A percentile compares a stretch with the other conserved stretches of the same genome.
phyloP scores from a whole-genome alignment of 2,797 vertebrate genomes.

The Squalus acanthias region DNA sequence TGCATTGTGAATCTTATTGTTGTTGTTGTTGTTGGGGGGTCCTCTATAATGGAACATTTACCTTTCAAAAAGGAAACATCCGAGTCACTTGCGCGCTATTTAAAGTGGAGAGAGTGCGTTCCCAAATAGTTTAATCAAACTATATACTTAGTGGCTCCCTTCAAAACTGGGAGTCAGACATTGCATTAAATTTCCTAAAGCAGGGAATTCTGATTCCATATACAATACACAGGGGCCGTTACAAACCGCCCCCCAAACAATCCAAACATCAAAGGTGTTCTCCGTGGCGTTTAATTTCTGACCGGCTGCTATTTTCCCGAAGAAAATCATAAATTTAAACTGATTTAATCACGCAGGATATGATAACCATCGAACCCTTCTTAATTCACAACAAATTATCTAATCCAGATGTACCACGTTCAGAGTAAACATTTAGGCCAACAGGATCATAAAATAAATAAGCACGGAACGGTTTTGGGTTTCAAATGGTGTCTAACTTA shows the following conservation, averaged over 20 bases:
- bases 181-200: background rate
- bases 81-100: background rate
- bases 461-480: conserved; percentile 84
- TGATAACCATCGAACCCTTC: conserved; percentile 74
- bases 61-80: background rate
- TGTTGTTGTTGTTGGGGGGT: too few species aligned
- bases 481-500: conserved; percentile 76
- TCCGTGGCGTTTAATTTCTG: too few species aligned
- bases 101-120: background rate
- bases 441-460: conserved; percentile 95
- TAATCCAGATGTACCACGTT: conserved; percentile 96
- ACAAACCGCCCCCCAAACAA: background rate
- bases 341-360: conserved; percentile 71
- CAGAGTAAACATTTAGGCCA: conserved; percentile 84
- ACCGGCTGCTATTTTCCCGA: background rate
- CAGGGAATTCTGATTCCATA: background rate
- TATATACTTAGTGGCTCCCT: too few species aligned
- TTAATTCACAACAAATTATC: conserved; percentile 98
- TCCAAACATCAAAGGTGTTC: background rate
- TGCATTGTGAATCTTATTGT: background rate
- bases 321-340: conserved; percentile 31
- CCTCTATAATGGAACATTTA: background rate
- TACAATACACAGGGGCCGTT: too few species aligned
- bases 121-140: background rate
- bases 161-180: background rate